A percentile compares a stretch with the other conserved stretches of the same genome.
Evolutionary conservation across 2,113 vertebrate genomes (phyloP).

Genomic region (Trematocara zebra): DNA sequence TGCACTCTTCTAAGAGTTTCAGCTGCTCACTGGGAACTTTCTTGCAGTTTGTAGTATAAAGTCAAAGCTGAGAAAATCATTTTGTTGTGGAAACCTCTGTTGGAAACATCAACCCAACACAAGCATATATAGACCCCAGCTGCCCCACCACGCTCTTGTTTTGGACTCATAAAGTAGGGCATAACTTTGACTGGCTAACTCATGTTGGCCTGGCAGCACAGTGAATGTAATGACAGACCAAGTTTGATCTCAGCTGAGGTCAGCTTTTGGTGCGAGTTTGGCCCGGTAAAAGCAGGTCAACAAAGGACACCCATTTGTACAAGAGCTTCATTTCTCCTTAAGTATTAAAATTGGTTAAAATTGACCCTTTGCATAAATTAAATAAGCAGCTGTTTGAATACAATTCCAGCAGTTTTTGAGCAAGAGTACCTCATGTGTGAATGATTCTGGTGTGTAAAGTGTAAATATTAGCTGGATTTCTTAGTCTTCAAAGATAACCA

Average conservation of each 20-base stretch:
- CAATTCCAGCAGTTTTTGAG: neutral
- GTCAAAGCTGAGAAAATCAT: neutral
- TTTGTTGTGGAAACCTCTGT: neutral
- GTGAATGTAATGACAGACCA: neutral
- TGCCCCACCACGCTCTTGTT: neutral
- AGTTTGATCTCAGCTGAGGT: constrained; percentile 35
- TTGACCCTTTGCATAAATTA: neutral
- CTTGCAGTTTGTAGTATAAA: neutral
- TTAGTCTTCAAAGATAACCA: neutral
- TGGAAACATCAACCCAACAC: neutral
- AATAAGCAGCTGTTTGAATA: neutral
- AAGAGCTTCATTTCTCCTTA: neutral
- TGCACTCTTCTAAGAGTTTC: neutral
- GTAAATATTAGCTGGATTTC: neutral
- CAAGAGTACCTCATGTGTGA: neutral
- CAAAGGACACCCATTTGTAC: rapidly evolving
- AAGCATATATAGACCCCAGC: neutral
- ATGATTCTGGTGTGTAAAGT: neutral
- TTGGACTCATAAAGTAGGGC: constrained; percentile 48
- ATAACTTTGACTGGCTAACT: constrained; percentile 38
- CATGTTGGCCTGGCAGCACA: constrained; percentile 21
- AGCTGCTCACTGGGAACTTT: neutral
- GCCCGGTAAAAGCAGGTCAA: neutral
- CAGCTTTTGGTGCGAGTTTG: neutral
- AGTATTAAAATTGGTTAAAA: neutral